Evolutionary conservation across 64 coral and sea anemone genomes (phyloP), one percentile per base, ranked within the genome.

Genomic region (Montipora efflorescens): DNA sequence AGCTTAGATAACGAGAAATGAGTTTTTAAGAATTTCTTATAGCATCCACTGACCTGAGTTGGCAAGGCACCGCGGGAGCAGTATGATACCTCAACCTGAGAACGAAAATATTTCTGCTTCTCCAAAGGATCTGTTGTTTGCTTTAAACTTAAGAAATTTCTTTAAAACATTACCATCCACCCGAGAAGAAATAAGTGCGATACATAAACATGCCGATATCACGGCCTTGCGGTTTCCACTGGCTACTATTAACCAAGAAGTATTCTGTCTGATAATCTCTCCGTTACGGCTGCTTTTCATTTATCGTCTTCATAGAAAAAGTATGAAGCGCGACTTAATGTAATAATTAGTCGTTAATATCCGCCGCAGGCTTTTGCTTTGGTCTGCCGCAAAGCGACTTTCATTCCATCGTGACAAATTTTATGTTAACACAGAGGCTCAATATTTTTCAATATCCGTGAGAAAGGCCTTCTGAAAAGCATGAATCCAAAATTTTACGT

Each of bases 371-470:
- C 62, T 67, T 45, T 21, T 2, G 19, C 18, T 48, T 50, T 22
- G 71, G 7, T 86, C 19, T 16, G 19, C 62, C 66, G 47, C 45
- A 85, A 86, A 71, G 10, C 11, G 18, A 47, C 3, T 10, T 71
- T 86, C 45, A 21, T 86, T 16, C 18, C 45, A 71, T 72, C 64
- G 62, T 70, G 66, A 48, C 16, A 21, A 69, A 21, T 86, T 72
- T 47, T 86, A 36, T 67, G 19, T 71, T 72, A 71, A 72, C 46
- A 4, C 47, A 2, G 11, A 72, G 62, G 47, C 18, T 67, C 79
- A 84, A 84, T 84, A 84, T 84, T 62, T 76, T 62, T 47, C 47
- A 86, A 86, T 86, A 86, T 86, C 82, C 46, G 66, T 86, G 64
- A 71, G 62, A 86, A 71, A 71, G 19, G 4, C 5, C 68, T 64